These are phyloP conservation scores for Drosophila mimetica DNA, from an alignment of 2,888 invertebrate genomes.

Conservation along the genomic window DNA sequence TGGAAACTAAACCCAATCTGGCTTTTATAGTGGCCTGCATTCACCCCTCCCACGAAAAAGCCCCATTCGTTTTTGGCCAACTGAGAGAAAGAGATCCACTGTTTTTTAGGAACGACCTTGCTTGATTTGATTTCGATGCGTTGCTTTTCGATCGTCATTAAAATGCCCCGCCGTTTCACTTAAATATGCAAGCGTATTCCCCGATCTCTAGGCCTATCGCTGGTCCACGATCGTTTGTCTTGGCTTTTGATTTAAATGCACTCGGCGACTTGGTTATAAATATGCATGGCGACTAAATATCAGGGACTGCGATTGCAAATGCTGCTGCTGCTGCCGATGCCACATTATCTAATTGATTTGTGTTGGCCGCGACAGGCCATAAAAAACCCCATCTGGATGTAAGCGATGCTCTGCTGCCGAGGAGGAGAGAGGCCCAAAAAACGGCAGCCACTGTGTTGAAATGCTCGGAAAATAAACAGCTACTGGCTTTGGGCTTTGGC, in stretches of 20 bases:
- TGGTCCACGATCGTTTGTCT: slow-evolving; percentile 51
- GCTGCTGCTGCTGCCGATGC: slow-evolving; percentile 21
- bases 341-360: slow-evolving; percentile 57
- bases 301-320: slow-evolving; percentile 34
- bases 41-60: slow-evolving; percentile 47
- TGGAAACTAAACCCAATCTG: slow-evolving; percentile 15
- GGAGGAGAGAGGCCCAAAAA: no score
- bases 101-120: slow-evolving; percentile 60
- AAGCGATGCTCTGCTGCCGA: slow-evolving; percentile 16
- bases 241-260: slow-evolving; percentile 75
- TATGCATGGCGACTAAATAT: slow-evolving; percentile 59
- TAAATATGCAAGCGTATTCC: slow-evolving; percentile 55
- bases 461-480: slow-evolving; percentile 51
- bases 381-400: slow-evolving; percentile 42
- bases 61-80: neutral
- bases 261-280: slow-evolving; percentile 68
- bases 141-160: slow-evolving; percentile 66
- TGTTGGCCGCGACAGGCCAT: slow-evolving; percentile 52
- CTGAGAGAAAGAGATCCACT: slow-evolving; percentile 14
- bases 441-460: slow-evolving; percentile 51
- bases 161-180: slow-evolving; percentile 53
- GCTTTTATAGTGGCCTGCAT: slow-evolving; percentile 63
- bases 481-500: slow-evolving; percentile 58
- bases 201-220: slow-evolving; percentile 44
- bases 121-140: slow-evolving; percentile 66